A percentile compares a stretch with the other conserved stretches of the same genome.
Conservation (phyloP, 2,888 invertebrate genomes). For the Xanthostigma xanthostigma region DNA sequence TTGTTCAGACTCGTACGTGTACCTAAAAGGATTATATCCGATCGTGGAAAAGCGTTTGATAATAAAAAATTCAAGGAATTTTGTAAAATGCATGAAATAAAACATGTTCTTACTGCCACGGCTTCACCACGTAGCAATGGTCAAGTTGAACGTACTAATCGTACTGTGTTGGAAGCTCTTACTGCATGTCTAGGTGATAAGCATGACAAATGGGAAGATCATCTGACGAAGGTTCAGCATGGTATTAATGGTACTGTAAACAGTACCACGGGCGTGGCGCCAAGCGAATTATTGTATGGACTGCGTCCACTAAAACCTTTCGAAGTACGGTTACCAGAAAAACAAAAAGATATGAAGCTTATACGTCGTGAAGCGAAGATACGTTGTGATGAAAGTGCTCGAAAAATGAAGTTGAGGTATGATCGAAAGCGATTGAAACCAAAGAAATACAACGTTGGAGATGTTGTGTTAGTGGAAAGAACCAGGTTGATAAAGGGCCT, state of each 20-base stretch:
- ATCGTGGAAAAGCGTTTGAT: not conserved
- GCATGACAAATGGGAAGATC: constrained; percentile 12
- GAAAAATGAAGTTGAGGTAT: not conserved
- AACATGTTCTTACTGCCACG: not conserved
- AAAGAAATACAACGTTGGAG: constrained; percentile 1
- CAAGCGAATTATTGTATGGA: constrained; percentile 13
- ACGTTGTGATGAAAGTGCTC: not conserved
- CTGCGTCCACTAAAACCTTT: constrained; percentile 3
- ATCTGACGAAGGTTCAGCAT: constrained; percentile 10
- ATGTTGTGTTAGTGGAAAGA: constrained; percentile 5
- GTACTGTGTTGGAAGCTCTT: constrained; percentile 9
- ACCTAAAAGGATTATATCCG: not conserved
- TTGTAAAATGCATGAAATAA: not conserved
- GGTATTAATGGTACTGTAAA: constrained; percentile 12
- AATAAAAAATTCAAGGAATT: not conserved
- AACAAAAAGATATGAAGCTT: not conserved
- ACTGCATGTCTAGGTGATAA: constrained; percentile 1
- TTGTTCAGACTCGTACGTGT: not conserved
- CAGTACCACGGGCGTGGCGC: constrained; percentile 11
- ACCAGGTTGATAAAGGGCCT: constrained; percentile 8
- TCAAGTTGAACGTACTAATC: not conserved
- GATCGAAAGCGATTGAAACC: no score
- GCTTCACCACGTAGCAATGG: not conserved
- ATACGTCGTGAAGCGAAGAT: not conserved
- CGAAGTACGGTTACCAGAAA: not conserved